Conservation (phyloP, 2,797 vertebrate genomes). For the Miichthys miiuy region DNA sequence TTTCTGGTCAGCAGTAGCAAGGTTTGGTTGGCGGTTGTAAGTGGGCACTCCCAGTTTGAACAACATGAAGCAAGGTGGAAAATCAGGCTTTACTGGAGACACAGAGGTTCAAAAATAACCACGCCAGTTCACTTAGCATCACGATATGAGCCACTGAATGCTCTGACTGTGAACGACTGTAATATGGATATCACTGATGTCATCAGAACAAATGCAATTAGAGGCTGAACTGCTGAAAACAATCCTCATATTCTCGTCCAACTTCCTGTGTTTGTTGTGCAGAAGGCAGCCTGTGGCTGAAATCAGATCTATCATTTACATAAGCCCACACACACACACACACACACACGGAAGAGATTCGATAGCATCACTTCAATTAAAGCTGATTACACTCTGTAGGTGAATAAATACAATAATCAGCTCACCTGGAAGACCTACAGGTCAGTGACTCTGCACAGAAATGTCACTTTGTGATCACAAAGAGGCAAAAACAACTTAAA, state of each 20-base stretch:
- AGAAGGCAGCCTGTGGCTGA: conserved; percentile 14
- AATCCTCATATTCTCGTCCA: too few relatives aligned
- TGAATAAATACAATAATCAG: conserved; percentile 20
- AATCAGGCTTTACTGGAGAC: background rate
- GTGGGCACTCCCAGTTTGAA: conserved; percentile 6
- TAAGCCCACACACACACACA: conserved; percentile 1
- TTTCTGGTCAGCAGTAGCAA: background rate
- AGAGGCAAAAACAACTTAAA: too few relatives aligned
- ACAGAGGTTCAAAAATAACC: conserved; percentile 15
- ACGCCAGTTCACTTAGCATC: background rate
- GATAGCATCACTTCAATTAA: conserved; percentile 18
- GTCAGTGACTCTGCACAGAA: background rate
- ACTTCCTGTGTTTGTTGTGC: conserved; percentile 2
- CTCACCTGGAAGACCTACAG: background rate
- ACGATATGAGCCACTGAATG: accelerated
- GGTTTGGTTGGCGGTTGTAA: background rate
- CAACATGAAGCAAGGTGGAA: background rate
- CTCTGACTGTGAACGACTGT: too few relatives aligned
- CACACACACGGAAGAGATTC: background rate
- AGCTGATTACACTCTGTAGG: conserved; percentile 30
- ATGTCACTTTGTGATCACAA: background rate
- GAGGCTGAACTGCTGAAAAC: background rate
- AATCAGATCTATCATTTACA: conserved; percentile 43
- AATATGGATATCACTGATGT: background rate
- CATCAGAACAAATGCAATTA: background rate